Evolutionary conservation across 2,113 vertebrate species (phyloP).

Genomic region (Periophthalmodon schlosseri): DNA sequence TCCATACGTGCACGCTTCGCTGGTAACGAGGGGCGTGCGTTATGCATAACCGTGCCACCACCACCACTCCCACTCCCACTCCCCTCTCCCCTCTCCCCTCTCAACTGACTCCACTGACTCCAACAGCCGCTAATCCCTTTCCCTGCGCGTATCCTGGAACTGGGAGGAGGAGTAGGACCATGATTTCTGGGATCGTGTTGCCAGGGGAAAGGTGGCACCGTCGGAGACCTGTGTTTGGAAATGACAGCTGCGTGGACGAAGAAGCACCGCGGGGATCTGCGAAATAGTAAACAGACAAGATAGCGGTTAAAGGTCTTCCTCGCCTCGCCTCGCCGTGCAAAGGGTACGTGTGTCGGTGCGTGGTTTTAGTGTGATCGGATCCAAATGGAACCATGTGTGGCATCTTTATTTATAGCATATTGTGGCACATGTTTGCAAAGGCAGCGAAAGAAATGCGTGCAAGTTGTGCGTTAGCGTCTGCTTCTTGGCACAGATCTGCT

Average conservation of each 20-base stretch:
- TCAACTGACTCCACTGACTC: too few relatives aligned
- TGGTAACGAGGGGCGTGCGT: conserved; percentile 31
- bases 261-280: conserved; percentile 55
- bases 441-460: not conserved
- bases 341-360: conserved; percentile 47
- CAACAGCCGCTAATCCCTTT: conserved; percentile 71
- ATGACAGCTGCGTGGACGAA: conserved; percentile 70
- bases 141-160: conserved; percentile 72
- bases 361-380: conserved; percentile 6
- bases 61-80: not conserved
- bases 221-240: conserved; percentile 69
- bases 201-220: conserved; percentile 67
- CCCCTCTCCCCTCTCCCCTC: too few relatives aligned
- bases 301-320: conserved; percentile 52
- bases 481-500: not conserved
- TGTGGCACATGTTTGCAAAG: not conserved
- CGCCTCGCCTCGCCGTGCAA: conserved; percentile 25
- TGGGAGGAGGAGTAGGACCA: conserved; percentile 40
- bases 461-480: not conserved
- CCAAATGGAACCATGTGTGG: not conserved
- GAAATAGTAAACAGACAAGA: conserved; percentile 54
- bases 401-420: not conserved
- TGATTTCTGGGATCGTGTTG: conserved; percentile 71
- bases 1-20: conserved; percentile 32
- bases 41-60: conserved; percentile 8